A percentile compares a stretch with the other conserved stretches of the same genome.
Evolutionary conservation across 37 sponge, comb jelly and placozoan species (phyloP).

Genomic region (Beroe ovata): DNA sequence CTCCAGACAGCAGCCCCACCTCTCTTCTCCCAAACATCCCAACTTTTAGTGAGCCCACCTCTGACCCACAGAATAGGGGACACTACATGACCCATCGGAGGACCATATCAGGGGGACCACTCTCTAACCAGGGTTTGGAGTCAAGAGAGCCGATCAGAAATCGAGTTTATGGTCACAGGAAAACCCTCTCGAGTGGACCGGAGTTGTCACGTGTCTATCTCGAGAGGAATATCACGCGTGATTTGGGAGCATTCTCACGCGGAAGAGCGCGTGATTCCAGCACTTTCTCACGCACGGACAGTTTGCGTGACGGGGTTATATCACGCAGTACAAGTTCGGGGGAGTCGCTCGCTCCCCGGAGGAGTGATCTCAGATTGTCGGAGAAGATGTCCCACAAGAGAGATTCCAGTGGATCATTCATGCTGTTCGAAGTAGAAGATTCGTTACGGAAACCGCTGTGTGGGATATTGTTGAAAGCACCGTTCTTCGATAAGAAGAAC

Average conservation of each 20-base stretch:
- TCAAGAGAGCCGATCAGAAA: not conserved
- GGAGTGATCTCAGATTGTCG: not conserved
- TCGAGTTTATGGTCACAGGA: not conserved
- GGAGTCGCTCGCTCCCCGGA: not conserved
- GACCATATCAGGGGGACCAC: not conserved
- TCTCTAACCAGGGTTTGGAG: not conserved
- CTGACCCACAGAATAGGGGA: not conserved
- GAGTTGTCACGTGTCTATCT: not conserved
- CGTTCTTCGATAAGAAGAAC: conserved; percentile 51
- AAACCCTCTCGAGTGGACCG: not conserved
- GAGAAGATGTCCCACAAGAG: not conserved
- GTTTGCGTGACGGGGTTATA: no score
- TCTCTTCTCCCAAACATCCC: not conserved
- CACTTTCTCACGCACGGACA: no score
- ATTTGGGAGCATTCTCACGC: no score
- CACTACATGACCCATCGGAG: not conserved
- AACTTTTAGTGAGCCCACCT: not conserved
- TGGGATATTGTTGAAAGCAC: conserved; percentile 61
- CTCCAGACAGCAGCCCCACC: not conserved
- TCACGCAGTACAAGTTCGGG: not conserved
- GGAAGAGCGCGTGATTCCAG: no score
- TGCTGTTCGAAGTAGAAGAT: conserved; percentile 41
- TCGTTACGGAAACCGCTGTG: conserved; percentile 17
- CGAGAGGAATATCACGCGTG: no score
- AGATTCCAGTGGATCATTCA: not conserved